A percentile compares a stretch with the other conserved stretches of the same genome.
Conservation (phyloP, 1,140 invertebrate genomes). For the Sitodiplosis mosellana region DNA sequence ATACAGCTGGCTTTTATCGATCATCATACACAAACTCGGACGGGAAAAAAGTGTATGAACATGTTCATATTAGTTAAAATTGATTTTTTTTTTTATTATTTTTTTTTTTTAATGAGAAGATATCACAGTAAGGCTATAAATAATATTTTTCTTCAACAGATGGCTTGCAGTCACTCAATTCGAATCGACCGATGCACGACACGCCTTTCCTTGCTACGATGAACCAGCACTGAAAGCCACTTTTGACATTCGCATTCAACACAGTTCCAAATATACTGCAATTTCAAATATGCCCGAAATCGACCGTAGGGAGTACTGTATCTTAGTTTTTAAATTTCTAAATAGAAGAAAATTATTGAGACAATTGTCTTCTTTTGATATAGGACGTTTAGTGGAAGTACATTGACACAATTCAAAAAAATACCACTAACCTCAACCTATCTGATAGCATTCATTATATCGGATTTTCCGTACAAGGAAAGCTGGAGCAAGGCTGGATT, state of each 20-base stretch:
- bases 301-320: neutral
- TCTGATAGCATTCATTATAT: slow-evolving; percentile 63
- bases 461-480: slow-evolving; percentile 37
- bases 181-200: slow-evolving; percentile 57
- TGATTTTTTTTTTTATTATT: too few relatives aligned
- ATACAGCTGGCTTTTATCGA: too few relatives aligned
- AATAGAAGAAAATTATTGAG: too few relatives aligned
- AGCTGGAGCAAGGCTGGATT: neutral
- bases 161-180: slow-evolving; percentile 62
- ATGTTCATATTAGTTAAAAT: too few relatives aligned
- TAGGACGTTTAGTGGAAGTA: too few relatives aligned
- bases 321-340: too few relatives aligned
- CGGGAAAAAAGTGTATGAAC: too few relatives aligned
- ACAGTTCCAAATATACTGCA: slow-evolving; percentile 33
- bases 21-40: too few relatives aligned
- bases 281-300: slow-evolving; percentile 54
- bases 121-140: too few relatives aligned
- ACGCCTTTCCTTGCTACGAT: slow-evolving; percentile 78
- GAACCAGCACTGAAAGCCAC: slow-evolving; percentile 67
- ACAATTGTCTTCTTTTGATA: too few relatives aligned
- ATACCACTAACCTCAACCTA: slow-evolving; percentile 77
- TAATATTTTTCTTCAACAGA: too few relatives aligned
- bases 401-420: neutral
- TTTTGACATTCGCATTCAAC: slow-evolving; percentile 46
- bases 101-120: too few relatives aligned